Evolutionary conservation across 35 echinoderm and acorn worm genomes (phyloP).

Genomic region (Ptychodera flava): DNA sequence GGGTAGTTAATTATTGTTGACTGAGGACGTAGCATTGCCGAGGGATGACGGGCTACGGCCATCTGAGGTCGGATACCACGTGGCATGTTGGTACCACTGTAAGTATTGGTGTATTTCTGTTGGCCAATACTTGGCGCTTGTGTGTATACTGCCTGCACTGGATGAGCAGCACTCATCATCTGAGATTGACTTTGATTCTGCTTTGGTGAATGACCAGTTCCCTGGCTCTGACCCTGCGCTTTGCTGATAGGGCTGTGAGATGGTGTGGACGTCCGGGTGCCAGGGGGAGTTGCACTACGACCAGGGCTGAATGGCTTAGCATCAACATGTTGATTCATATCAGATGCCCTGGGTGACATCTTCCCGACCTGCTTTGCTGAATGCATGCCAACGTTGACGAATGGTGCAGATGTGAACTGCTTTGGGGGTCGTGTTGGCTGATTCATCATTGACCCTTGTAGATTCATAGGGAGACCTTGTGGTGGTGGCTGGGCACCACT

Average conservation of each 20-base stretch:
- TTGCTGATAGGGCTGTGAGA: neutral
- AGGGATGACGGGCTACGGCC: neutral
- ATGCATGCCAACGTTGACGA: neutral
- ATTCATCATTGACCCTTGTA: neutral
- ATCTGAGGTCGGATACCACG: neutral
- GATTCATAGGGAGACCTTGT: neutral
- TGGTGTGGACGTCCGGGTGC: neutral
- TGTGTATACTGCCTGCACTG: neutral
- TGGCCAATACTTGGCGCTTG: neutral
- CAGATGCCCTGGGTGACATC: neutral
- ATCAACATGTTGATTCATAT: neutral
- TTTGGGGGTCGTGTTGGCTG: neutral
- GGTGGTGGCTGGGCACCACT: neutral
- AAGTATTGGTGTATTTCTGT: neutral
- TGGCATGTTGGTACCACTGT: neutral
- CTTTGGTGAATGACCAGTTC: neutral
- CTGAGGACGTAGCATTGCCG: neutral
- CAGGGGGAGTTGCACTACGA: neutral
- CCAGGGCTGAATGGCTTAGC: neutral
- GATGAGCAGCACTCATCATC: neutral
- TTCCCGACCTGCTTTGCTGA: neutral
- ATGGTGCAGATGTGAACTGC: neutral
- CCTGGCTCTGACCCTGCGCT: neutral
- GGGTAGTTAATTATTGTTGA: neutral
- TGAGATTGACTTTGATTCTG: neutral